A percentile compares a stretch with the other conserved stretches of the same genome.
Conservation (phyloP, 2,797 vertebrate genomes). For the Dryobates pubescens region DNA sequence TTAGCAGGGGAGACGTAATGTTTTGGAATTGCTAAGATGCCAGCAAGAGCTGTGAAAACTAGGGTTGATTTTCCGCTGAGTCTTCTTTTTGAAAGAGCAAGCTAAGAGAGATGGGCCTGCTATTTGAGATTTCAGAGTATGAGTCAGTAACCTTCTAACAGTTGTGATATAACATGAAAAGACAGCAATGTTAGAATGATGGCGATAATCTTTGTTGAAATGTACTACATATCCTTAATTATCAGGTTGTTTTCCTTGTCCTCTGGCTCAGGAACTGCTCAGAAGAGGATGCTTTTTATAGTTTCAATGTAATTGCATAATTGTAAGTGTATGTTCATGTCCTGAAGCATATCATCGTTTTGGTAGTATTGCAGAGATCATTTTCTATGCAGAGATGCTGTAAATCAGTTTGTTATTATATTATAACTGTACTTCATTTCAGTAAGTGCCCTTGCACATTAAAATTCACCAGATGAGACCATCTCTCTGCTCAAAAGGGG, state of each 20-base stretch:
- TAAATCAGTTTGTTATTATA: background rate
- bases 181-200: background rate
- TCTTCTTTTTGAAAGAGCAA: background rate
- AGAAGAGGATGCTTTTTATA: constrained; percentile 12
- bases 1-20: background rate
- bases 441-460: background rate
- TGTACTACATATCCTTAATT: background rate
- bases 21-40: background rate
- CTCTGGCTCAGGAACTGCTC: background rate
- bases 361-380: background rate
- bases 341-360: background rate
- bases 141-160: background rate
- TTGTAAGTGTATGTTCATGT: background rate
- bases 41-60: background rate
- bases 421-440: constrained; percentile 18
- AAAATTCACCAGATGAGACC: background rate
- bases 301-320: background rate
- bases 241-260: background rate
- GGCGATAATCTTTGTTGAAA: background rate
- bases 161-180: background rate
- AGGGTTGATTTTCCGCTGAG: background rate
- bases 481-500: background rate
- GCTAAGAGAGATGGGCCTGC: background rate
- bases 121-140: background rate
- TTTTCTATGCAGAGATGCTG: constrained; percentile 4